Base-by-base conservation (phyloP, 2,797 vertebrate species). In the Mormyrops boulengeri region DNA sequence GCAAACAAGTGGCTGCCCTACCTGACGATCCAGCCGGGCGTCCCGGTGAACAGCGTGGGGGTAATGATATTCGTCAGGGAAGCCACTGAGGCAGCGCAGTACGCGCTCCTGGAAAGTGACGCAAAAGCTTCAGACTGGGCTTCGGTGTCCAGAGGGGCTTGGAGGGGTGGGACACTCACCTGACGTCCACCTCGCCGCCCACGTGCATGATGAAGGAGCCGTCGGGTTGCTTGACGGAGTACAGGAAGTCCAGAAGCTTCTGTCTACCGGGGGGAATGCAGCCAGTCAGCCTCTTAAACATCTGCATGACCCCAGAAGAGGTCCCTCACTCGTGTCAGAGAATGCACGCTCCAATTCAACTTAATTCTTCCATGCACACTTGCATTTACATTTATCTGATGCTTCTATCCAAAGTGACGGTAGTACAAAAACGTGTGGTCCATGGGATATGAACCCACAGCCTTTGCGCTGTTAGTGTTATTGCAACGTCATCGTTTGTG, bases 201-300 rank as follows among this genome's bases (percentile, higher is more conserved):
- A 97, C 85, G 0, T 99, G 98, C 98, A 99, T 99, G 94, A 98
- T 96, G 89, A 99, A 99, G 89, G 98, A 99, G 91, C 98, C 98
- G 6, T 99, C 96, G 0, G 97, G 96, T 93, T 99, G 98, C 94
- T 98, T 99, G 94, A 99, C 94, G 0, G 96, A 97, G 94, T 95
- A 94, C 38, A 99, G 94, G 94, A 98, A 99, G 90, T 97, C 95
- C 91, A 97, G 94, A 50, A 99, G 97, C 95, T 97, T 99, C 95
- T 98, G 96, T 95, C 98, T 99, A 94, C 88, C 12, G 11, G 6
- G 7, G 12, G 22, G 85, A 19, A 2, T 17, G 17, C 50, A 38
- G 30, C 50, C 30, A 11, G 47, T 87, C 52, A 87, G 85, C 52
- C 26, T 38, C 47, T 85, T 26, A 50, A 2, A 26, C n/a, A 11